Conservation (phyloP, 35 echinoderm and acorn worm genomes). For the Apostichopus parvimensis region DNA sequence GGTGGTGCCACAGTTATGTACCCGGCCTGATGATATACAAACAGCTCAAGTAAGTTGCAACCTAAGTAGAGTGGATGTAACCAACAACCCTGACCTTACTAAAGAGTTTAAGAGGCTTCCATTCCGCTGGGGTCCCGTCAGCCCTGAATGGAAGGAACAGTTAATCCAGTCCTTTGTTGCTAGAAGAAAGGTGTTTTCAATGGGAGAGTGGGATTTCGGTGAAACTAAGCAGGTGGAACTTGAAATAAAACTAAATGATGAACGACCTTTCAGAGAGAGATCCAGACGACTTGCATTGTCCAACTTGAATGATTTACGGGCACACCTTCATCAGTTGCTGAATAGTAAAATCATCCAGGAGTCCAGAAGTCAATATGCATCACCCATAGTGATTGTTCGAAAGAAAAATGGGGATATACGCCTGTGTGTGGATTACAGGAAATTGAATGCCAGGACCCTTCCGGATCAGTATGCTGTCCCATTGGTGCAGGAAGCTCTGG, state of each 20-base stretch:
- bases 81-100: too few species aligned
- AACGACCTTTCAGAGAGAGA: constrained; percentile 30
- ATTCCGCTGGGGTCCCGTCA: constrained; percentile 61
- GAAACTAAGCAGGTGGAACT: constrained; percentile 22
- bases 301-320: constrained; percentile 8
- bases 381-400: constrained; percentile 67
- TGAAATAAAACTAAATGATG: constrained; percentile 30
- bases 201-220: constrained; percentile 4
- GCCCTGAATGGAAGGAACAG: constrained; percentile 13
- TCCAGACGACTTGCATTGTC: constrained; percentile 4
- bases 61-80: background rate
- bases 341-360: constrained; percentile 58
- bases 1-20: constrained; percentile 47
- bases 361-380: constrained; percentile 73
- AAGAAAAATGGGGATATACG: constrained; percentile 71
- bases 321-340: constrained; percentile 14
- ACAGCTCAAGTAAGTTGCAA: too few species aligned
- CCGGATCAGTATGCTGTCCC: constrained; percentile 73
- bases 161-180: background rate
- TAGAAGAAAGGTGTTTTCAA: constrained; percentile 39
- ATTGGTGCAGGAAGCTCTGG: constrained; percentile 67
- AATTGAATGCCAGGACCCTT: constrained; percentile 58
- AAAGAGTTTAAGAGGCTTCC: constrained; percentile 29
- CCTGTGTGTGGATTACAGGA: constrained; percentile 74
- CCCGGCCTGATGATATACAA: background rate